These are phyloP conservation scores for Sigmodon hispidus DNA, from an alignment of 2,113 vertebrate species.

Conservation along the genomic window DNA sequence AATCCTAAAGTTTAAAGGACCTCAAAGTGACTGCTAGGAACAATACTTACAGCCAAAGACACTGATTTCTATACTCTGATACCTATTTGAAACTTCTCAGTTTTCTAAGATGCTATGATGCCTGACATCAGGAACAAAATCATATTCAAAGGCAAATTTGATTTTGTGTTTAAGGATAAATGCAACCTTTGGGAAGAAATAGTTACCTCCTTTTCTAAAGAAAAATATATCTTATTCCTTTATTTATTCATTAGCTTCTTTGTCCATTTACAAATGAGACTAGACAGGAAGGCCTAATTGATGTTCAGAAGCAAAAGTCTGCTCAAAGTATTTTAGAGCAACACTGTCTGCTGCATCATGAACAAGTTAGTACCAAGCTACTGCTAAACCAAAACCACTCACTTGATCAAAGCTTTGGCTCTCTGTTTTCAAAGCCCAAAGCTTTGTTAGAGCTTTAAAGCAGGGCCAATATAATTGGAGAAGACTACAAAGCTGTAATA, in stretches of 20 bases:
- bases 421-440: conserved; percentile 49
- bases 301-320: neutral
- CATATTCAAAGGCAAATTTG: neutral
- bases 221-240: neutral
- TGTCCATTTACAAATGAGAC: neutral
- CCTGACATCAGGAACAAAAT: neutral
- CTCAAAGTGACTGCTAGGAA: neutral
- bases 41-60: neutral
- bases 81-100: neutral
- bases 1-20: neutral
- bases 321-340: conserved; percentile 21
- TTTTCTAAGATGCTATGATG: neutral
- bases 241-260: neutral
- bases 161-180: conserved; percentile 42
- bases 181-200: neutral
- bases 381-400: conserved; percentile 11
- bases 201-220: neutral
- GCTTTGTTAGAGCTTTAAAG: conserved; percentile 63
- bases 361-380: conserved; percentile 38
- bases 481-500: conserved; percentile 59
- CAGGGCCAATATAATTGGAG: conserved; percentile 53
- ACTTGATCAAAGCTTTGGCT: conserved; percentile 53
- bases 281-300: neutral
- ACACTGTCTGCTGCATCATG: conserved; percentile 1
- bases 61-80: neutral